Percentiles rank a stretch among this genome's conserved stretches.
Evolutionary conservation across 2,797 vertebrate species (phyloP).

Genomic region (Prionace glauca): DNA sequence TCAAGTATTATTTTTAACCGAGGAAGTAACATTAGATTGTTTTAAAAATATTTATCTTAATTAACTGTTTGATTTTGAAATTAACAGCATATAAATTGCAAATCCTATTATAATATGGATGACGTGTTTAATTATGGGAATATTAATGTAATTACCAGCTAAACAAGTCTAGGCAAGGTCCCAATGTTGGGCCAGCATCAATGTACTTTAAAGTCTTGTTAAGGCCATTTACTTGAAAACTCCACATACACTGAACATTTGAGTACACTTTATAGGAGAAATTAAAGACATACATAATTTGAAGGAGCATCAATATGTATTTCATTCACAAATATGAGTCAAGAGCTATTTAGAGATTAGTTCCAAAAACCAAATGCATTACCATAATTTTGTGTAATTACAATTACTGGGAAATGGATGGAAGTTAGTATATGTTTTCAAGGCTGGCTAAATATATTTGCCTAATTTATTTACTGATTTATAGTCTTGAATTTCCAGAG

Average conservation of each 20-base stretch:
- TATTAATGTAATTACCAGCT: background rate
- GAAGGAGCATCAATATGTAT: background rate
- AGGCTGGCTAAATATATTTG: background rate
- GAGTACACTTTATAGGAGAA: background rate
- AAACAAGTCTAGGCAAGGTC: background rate
- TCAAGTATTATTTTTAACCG: background rate
- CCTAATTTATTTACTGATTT: background rate
- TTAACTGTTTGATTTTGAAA: background rate
- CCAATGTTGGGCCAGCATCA: background rate
- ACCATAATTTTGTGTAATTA: background rate
- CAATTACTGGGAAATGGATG: background rate
- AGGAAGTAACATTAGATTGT: background rate
- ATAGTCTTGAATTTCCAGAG: background rate
- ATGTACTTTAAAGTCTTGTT: background rate
- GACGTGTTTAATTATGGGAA: background rate
- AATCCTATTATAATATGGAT: background rate
- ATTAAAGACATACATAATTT: background rate
- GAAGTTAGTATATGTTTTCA: background rate
- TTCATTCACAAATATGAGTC: background rate
- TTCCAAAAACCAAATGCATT: background rate
- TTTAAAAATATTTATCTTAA: background rate
- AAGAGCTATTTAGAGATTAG: background rate
- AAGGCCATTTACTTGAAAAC: background rate
- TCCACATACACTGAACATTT: background rate
- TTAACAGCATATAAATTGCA: background rate